phyloP scores from a whole-genome alignment of 2,797 vertebrate species.

The Enteromius mattozi region DNA sequence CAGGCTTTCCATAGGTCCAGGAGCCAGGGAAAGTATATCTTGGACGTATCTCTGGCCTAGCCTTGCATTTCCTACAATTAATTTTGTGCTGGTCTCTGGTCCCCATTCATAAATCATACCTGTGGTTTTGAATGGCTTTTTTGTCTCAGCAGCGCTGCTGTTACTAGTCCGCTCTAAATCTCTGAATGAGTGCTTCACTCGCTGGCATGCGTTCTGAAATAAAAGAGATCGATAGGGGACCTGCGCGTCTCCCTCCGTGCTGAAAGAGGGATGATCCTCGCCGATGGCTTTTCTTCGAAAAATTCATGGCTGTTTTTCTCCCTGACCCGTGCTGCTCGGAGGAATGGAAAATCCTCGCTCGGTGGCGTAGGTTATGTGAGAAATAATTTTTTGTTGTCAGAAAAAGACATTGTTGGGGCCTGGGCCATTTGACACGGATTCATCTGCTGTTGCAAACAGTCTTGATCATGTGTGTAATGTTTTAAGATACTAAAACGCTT shows the following conservation, averaged over 20 bases:
- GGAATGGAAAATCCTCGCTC: conserved; percentile 35
- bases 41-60: conserved; percentile 75
- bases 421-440: background rate
- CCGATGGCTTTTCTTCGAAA: background rate
- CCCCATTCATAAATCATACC: conserved; percentile 77
- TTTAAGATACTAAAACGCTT: conserved; percentile 6
- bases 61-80: conserved; percentile 81
- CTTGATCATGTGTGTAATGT: conserved; percentile 12
- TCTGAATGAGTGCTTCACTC: conserved; percentile 16
- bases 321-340: background rate
- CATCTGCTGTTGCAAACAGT: background rate
- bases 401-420: background rate
- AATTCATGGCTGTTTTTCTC: conserved; percentile 30
- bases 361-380: conserved; percentile 23
- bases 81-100: conserved; percentile 75
- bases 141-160: conserved; percentile 52
- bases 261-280: conserved; percentile 41
- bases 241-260: background rate
- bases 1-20: conserved; percentile 75
- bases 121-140: conserved; percentile 73
- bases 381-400: conserved; percentile 30
- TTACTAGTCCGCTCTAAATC: conserved; percentile 19
- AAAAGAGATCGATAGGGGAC: conserved; percentile 36
- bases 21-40: conserved; percentile 77
- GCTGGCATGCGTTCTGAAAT: conserved; percentile 23